Conservation (phyloP, 2,113 vertebrate species). For the Periophthalmus modestus region DNA sequence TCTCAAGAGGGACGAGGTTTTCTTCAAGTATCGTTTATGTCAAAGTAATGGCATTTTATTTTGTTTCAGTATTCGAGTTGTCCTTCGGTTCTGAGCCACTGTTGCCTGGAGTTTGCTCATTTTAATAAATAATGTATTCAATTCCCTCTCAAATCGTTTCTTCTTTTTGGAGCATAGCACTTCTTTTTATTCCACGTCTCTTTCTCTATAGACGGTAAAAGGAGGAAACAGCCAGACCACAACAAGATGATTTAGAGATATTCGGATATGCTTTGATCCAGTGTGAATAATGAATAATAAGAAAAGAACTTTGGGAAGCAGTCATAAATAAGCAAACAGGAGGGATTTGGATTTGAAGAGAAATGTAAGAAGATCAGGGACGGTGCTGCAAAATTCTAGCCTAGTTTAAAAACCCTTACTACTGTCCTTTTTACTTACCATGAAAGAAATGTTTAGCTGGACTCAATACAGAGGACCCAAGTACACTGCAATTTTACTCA, state of each 20-base stretch:
- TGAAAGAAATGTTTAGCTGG: background rate
- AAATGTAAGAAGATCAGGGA: background rate
- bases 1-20: background rate
- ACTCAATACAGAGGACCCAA: background rate
- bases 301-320: background rate
- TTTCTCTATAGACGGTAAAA: conserved; percentile 15
- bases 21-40: background rate
- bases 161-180: conserved; percentile 33
- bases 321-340: conserved; percentile 13
- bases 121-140: conserved; percentile 45
- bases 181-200: conserved; percentile 30
- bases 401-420: background rate
- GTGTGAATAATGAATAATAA: conserved; percentile 41
- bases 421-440: background rate
- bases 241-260: conserved; percentile 40
- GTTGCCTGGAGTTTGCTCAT: conserved; percentile 1
- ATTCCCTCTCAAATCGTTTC: conserved; percentile 10
- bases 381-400: background rate
- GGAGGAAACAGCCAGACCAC: conserved; percentile 23
- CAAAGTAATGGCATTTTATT: background rate
- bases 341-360: background rate
- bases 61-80: conserved; percentile 45
- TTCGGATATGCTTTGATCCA: conserved; percentile 51
- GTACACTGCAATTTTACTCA: background rate
- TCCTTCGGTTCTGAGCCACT: conserved; percentile 44